phyloP scores from a whole-genome alignment of 2,888 invertebrate species.

The Plagiodera versicolora region DNA sequence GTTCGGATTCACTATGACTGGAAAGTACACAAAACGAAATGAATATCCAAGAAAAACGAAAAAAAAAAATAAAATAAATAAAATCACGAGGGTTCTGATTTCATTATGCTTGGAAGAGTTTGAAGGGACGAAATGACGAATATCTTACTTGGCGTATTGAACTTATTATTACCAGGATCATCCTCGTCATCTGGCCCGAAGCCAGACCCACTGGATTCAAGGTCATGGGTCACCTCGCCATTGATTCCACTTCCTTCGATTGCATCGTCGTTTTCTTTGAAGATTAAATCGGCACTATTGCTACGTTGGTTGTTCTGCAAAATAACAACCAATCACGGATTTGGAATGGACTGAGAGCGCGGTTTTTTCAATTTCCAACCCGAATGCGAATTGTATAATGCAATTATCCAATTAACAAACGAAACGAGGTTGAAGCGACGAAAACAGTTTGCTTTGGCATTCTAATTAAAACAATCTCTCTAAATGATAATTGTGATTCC shows the following conservation, averaged over 20 bases:
- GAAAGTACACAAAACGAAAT: not conserved
- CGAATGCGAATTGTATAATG: not conserved
- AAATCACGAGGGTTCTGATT: too few species aligned
- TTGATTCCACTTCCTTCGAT: slow-evolving; percentile 71
- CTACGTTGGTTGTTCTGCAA: slow-evolving; percentile 39
- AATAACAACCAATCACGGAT: too few species aligned
- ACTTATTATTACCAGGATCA: slow-evolving; percentile 31
- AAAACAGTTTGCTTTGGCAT: not conserved
- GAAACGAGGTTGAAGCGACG: not conserved
- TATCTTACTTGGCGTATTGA: slow-evolving; percentile 22
- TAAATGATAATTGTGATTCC: not conserved
- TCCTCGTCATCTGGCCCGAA: slow-evolving; percentile 82
- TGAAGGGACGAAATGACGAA: too few species aligned
- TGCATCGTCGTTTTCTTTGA: slow-evolving; percentile 60
- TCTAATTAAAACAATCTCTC: not conserved
- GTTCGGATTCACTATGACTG: slow-evolving; percentile 10
- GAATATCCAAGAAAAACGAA: not conserved
- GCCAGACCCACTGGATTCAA: slow-evolving; percentile 85
- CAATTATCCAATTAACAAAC: not conserved
- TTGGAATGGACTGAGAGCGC: too few species aligned
- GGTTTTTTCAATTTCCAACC: not conserved
- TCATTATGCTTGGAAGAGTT: too few species aligned
- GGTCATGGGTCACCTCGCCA: slow-evolving; percentile 72
- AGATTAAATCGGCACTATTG: slow-evolving; percentile 36
- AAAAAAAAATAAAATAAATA: not conserved